phyloP scores from a whole-genome alignment of 2,888 invertebrate genomes.

The Diogma glabrata region DNA sequence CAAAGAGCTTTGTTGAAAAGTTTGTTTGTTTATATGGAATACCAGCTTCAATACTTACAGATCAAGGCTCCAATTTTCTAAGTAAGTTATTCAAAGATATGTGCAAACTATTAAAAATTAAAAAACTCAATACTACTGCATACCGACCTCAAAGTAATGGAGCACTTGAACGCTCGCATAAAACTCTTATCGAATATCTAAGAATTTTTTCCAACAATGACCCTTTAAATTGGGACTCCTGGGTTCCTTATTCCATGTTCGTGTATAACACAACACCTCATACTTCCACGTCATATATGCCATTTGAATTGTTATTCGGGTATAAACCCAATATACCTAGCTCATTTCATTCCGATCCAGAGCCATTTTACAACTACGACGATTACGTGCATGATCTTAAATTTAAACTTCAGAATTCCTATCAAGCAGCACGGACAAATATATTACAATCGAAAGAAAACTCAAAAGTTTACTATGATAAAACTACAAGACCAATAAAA shows the following conservation, averaged over 20 bases:
- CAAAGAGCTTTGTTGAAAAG: conserved; percentile 15
- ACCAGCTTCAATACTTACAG: background rate
- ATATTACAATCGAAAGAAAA: background rate
- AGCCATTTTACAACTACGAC: conserved; percentile 19
- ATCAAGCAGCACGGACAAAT: background rate
- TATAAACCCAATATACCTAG: conserved; percentile 24
- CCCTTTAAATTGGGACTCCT: conserved; percentile 26
- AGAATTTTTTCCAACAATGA: conserved; percentile 22
- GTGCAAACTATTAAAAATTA: conserved; percentile 23
- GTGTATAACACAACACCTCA: conserved; percentile 26
- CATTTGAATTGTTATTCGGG: conserved; percentile 29
- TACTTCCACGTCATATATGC: conserved; percentile 25
- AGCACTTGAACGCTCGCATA: conserved; percentile 25
- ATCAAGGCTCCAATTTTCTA: conserved; percentile 6
- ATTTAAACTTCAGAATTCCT: background rate
- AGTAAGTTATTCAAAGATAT: background rate
- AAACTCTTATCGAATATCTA: conserved; percentile 24
- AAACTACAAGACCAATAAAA: background rate
- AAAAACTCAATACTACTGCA: conserved; percentile 23
- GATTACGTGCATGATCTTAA: conserved; percentile 18
- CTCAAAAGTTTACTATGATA: background rate
- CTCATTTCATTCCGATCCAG: conserved; percentile 17
- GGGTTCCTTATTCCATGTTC: conserved; percentile 24
- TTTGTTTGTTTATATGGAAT: background rate
- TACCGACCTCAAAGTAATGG: conserved; percentile 27